Percentiles rank a stretch among this genome's conserved stretches.
phyloP scores from a whole-genome alignment of 1,140 invertebrate genomes.

The Drosophila tani region DNA sequence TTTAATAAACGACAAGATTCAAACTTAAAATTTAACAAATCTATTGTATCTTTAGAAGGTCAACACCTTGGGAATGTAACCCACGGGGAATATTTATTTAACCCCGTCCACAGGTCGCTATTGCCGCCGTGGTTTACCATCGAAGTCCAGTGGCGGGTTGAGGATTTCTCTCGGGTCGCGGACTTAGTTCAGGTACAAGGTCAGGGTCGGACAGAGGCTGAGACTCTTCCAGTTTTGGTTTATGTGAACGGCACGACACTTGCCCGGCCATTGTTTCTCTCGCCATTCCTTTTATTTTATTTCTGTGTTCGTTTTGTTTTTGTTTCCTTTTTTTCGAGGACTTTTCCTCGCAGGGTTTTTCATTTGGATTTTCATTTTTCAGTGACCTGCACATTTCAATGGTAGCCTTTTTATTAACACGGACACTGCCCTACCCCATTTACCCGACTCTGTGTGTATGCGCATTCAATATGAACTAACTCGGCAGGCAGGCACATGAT shows the following conservation, averaged over 20 bases:
- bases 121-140: not conserved
- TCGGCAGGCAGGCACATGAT: slow-evolving; percentile 29
- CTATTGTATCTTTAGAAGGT: not conserved
- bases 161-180: not conserved
- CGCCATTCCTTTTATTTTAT: not conserved
- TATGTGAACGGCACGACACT: slow-evolving; percentile 23
- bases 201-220: slow-evolving; percentile 12
- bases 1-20: not conserved
- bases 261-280: slow-evolving; percentile 11
- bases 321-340: not conserved
- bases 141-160: not conserved
- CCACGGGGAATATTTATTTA: not conserved
- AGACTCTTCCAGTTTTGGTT: not conserved
- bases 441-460: not conserved
- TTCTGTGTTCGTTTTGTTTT: not conserved
- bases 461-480: slow-evolving; percentile 49
- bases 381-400: slow-evolving; percentile 49
- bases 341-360: slow-evolving; percentile 19
- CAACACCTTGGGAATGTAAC: not conserved
- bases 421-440: not conserved
- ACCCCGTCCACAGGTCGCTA: no score
- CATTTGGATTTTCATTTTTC: slow-evolving; percentile 51
- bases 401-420: slow-evolving; percentile 49
- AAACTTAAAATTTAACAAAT: not conserved
- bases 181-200: not conserved